phyloP scores from a whole-genome alignment of 2,797 vertebrate genomes.

The Hyperoplus lanceolatus region DNA sequence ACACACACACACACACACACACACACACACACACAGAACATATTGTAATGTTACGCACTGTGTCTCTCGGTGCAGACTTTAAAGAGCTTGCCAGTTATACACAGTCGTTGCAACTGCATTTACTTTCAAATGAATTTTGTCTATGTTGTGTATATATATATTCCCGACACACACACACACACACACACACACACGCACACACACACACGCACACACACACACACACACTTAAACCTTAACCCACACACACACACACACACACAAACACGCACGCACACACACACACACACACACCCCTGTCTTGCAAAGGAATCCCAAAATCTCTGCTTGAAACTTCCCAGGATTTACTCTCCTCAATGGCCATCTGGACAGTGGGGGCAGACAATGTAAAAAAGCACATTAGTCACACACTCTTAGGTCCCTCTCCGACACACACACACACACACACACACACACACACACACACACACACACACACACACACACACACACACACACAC shows the following conservation, averaged over 20 bases:
- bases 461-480: constrained; percentile 26
- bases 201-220: background rate
- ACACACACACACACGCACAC: background rate
- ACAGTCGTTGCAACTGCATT: too few relatives aligned
- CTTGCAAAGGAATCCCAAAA: constrained; percentile 81
- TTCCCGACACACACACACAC: background rate
- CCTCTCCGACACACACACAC: constrained; percentile 66
- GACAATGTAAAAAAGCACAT: constrained; percentile 86
- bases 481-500: constrained; percentile 24
- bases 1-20: constrained; percentile 42
- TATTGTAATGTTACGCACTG: too few relatives aligned
- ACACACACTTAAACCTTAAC: background rate
- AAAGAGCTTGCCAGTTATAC: too few relatives aligned
- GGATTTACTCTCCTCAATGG: constrained; percentile 86
- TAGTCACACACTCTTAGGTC: constrained; percentile 90
- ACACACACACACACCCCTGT: constrained; percentile 37
- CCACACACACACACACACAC: constrained; percentile 13
- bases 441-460: constrained; percentile 5
- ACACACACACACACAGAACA: background rate
- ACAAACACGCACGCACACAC: constrained; percentile 37
- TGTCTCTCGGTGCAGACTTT: too few relatives aligned
- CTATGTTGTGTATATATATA: too few relatives aligned
- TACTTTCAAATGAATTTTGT: too few relatives aligned
- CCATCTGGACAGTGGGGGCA: constrained; percentile 89
- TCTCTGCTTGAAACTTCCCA: constrained; percentile 71